Percentiles rank a stretch among this genome's conserved stretches.
Evolutionary conservation across 2,797 vertebrate genomes (phyloP).

Genomic region (Manis pentadactyla): DNA sequence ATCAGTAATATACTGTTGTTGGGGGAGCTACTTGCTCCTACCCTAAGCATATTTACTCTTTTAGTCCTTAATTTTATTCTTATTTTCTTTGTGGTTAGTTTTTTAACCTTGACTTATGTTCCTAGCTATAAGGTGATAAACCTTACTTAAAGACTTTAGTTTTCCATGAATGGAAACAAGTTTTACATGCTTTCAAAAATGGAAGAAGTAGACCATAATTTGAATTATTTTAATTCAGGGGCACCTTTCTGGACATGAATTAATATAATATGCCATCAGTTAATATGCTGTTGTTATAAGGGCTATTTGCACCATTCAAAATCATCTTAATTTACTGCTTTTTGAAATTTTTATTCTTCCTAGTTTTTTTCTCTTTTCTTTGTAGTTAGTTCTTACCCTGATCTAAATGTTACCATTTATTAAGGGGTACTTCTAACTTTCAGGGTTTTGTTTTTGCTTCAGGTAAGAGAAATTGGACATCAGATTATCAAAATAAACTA

Average conservation of each 20-base stretch:
- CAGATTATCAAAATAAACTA: conserved; percentile 48
- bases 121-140: not conserved
- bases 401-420: conserved; percentile 26
- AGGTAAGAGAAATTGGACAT: conserved; percentile 22
- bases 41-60: not conserved
- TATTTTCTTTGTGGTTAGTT: not conserved
- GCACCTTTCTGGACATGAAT: conserved; percentile 32
- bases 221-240: conserved; percentile 15
- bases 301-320: not conserved
- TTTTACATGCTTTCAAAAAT: conserved; percentile 5
- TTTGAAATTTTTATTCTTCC: not conserved
- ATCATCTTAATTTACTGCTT: conserved; percentile 13
- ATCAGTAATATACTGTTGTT: not conserved
- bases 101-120: conserved; percentile 32
- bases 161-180: not conserved
- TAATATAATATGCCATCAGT: not conserved
- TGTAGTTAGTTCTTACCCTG: conserved; percentile 52
- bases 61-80: not conserved
- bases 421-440: conserved; percentile 1
- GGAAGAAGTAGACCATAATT: not conserved
- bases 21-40: not conserved
- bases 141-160: not conserved
- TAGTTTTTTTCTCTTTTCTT: not conserved
- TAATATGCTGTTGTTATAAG: not conserved
- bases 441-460: conserved; percentile 43